Evolutionary conservation across 2,113 vertebrate genomes (phyloP).

Genomic region (Lampris incognitus): DNA sequence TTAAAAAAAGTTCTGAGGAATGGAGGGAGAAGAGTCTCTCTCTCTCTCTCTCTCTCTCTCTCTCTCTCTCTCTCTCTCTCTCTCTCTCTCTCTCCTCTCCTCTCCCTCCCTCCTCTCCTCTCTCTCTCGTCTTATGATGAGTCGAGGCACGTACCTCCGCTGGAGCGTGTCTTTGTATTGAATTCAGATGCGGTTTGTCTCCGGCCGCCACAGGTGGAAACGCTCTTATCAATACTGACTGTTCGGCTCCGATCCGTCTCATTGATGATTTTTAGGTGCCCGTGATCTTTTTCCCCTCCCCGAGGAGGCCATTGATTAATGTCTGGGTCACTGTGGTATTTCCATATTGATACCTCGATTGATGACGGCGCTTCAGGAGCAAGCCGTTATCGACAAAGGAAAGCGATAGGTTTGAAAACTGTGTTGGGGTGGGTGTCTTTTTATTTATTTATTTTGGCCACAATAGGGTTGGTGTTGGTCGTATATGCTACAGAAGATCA

Average conservation of each 20-base stretch:
- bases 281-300: conserved; percentile 65
- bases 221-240: conserved; percentile 79
- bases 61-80: background rate
- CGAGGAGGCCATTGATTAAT: conserved; percentile 79
- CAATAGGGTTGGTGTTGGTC: conserved; percentile 26
- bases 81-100: no score
- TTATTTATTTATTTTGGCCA: conserved; percentile 42
- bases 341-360: conserved; percentile 85
- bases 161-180: conserved; percentile 81
- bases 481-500: background rate
- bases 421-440: conserved; percentile 37
- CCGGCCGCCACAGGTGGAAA: conserved; percentile 78
- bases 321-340: conserved; percentile 82
- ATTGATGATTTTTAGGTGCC: conserved; percentile 77
- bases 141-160: conserved; percentile 79
- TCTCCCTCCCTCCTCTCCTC: background rate
- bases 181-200: conserved; percentile 78
- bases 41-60: no score
- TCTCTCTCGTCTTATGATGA: conserved; percentile 72
- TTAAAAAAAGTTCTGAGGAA: conserved; percentile 50
- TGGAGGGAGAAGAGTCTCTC: background rate
- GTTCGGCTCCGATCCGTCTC: conserved; percentile 78
- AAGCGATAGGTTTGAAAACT: conserved; percentile 69
- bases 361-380: conserved; percentile 80
- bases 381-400: conserved; percentile 76